Conservation (phyloP, 2,113 vertebrate genomes). For the Ramphastos sulfuratus region DNA sequence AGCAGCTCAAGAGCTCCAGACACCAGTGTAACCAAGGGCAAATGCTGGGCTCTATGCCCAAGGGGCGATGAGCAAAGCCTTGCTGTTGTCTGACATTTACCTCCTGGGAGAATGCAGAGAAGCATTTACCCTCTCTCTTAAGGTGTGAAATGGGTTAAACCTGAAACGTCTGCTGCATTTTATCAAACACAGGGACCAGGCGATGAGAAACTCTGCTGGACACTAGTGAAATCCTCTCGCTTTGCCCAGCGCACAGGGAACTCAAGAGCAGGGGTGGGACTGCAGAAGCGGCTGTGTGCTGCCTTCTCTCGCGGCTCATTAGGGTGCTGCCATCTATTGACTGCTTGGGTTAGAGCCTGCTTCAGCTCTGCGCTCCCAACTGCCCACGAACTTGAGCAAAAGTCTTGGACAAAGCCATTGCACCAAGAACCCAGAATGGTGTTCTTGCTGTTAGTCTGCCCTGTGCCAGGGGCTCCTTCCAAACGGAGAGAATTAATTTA, state of each 20-base stretch:
- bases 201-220: neutral
- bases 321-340: slow-evolving; percentile 55
- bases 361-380: neutral
- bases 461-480: neutral
- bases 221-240: neutral
- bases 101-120: neutral
- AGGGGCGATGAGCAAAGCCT: neutral
- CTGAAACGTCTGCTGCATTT: neutral
- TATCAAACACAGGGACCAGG: neutral
- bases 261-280: neutral
- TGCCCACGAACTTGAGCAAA: neutral
- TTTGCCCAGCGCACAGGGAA: neutral
- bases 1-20: neutral
- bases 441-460: neutral
- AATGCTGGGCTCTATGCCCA: rapidly evolving
- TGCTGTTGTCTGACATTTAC: neutral
- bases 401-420: neutral
- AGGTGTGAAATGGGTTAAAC: neutral
- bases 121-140: neutral
- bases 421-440: neutral
- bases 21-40: neutral
- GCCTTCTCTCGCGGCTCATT: neutral
- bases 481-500: neutral
- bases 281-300: neutral
- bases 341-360: neutral